Base-by-base conservation (phyloP, 1,140 invertebrate species). In the Bombus consobrinus region DNA sequence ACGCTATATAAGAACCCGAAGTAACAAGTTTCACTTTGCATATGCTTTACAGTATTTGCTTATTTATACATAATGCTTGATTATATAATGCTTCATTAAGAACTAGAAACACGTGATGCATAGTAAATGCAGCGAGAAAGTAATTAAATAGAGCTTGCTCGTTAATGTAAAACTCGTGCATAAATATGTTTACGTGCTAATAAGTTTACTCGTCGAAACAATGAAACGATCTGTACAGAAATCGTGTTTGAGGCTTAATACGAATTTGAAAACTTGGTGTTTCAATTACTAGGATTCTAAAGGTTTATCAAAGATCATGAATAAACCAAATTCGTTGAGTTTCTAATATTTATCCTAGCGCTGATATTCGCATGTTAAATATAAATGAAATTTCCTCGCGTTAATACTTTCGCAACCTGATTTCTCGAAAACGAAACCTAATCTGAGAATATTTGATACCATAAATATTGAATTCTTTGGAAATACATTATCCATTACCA, bases 41-140 rank as follows among this genome's bases (percentile, higher is more conserved):
- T 34, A 37, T 25, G 47, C 57, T 25, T 59, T 43, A 34, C 15
- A 22, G 10, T 10, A 53, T 75, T 75, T 32, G 28, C 10, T 75
- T 37, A 75, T 53, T 43, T 25, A 15, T 28, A 28, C 47, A 28
- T 77, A 64, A 77, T 13, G n/a, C 9, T 18, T 41, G 37, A 41
- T 77, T 77, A 62, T 37, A 22, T 77, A 77, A 77, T 41, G 2
- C 37, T 41, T n/a, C 37, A 22, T 32, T 64, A 77, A 62, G 25
- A 39, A 62, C 34, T 75, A 57, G 47, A 76, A 59, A 59, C 22
- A 76, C 34, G 47, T 59, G 13, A 37, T 25, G 71, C 71, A 32
- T 72, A 59, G 25, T 25, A 22, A 57, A 8, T 4, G 47, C 22
- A 53, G 9, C 34, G 74, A 28, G 74, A 76, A 76, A 76, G 53